Conservation (phyloP, 2,113 vertebrate species). For the Bufo bufo region DNA sequence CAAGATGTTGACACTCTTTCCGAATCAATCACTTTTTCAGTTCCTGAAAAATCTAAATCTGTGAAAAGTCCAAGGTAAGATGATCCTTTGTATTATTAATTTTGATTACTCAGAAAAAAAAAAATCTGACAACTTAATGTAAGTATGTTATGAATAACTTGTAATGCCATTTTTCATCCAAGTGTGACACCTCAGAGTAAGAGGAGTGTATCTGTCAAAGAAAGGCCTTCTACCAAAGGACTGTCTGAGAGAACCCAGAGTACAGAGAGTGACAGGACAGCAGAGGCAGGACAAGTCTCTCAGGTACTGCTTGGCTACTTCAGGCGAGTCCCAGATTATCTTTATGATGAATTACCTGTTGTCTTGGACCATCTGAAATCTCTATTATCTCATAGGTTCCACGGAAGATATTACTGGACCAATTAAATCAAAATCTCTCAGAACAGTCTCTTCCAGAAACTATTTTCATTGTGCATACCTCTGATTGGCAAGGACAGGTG, state of each 20-base stretch:
- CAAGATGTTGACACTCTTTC: constrained; percentile 52
- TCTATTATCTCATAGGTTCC: constrained; percentile 70
- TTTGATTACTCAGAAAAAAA: neutral
- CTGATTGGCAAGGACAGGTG: constrained; percentile 83
- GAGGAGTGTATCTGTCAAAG: constrained; percentile 81
- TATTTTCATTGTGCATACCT: constrained; percentile 77
- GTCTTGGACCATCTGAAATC: neutral
- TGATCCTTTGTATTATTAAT: neutral
- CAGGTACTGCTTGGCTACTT: constrained; percentile 69
- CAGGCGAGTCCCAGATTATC: neutral
- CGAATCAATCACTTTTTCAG: constrained; percentile 41
- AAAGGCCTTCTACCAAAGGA: constrained; percentile 85
- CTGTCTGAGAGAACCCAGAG: constrained; percentile 87
- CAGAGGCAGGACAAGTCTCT: constrained; percentile 81
- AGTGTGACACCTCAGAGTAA: constrained; percentile 79
- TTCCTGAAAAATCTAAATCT: constrained; percentile 51
- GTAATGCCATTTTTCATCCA: neutral
- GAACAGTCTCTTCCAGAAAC: constrained; percentile 84
- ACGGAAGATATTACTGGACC: constrained; percentile 84
- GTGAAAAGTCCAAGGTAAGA: constrained; percentile 52
- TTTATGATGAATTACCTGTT: neutral
- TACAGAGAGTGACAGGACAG: constrained; percentile 85
- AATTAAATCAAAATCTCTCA: constrained; percentile 86
- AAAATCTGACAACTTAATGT: neutral
- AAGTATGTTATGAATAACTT: neutral